Base-by-base conservation (phyloP, 2,797 vertebrate species). In the Hephaestus fuliginosus region DNA sequence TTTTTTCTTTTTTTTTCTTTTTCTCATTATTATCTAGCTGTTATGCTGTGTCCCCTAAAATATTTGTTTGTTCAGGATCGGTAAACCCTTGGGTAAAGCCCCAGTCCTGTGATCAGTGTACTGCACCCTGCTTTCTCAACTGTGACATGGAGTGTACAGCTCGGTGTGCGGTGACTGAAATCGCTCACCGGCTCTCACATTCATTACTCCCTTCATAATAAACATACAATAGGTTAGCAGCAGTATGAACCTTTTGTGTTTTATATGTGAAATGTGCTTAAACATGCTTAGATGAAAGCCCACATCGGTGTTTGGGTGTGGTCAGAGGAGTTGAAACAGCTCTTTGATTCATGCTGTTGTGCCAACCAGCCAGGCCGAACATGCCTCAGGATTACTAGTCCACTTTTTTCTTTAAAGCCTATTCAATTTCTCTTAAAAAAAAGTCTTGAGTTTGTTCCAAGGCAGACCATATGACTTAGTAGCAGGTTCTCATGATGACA, bases 61-160 rank as follows among this genome's bases (percentile, higher is more conserved):
- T 63, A 86, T 85, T 48, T 84, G 73, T 85, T 83, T 69, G 73
- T 68, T 78, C 52, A 58, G 73, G 77, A 85, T 88, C 80, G 74
- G 58, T 49, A 70, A 82, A 81, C 74, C 76, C 48, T 65, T 57
- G 62, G 56, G 78, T 63, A 82, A 65, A 72, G 69, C 62, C 44
- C 48, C 61, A 12, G 49, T 68, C 70, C 15, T 84, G 68, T 74
- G 84, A 73, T 83, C 81, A 43, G 70, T 41, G 39, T 49, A 18
- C 39, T 69, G 84, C 0, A 2, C 48, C 12, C 62, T 74, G 62
- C 71, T 74, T 70, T 63, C 55, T 81, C 62, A 72, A 44, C 75
- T 51, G 41, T 80, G 74, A 85, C 65, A 33, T 67, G 67, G 36
- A 74, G 77, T 67, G 41, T 62, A 4, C n/a, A 51, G 62, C 63